A percentile compares a stretch with the other conserved stretches of the same genome.
Conservation (phyloP, 2,113 vertebrate species). For the Pionites leucogaster region DNA sequence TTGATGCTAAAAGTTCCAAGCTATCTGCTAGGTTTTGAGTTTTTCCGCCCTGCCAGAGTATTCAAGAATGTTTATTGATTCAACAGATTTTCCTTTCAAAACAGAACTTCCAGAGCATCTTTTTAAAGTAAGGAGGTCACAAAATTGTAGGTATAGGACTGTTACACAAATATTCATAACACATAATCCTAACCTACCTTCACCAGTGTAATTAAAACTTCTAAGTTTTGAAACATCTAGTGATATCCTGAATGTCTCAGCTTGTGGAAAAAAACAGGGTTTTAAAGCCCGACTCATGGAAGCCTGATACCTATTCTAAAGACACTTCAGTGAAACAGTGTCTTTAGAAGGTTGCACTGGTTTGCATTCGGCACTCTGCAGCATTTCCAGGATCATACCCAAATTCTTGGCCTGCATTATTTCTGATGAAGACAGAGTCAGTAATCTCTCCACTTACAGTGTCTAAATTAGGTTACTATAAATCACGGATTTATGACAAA, state of each 20-base stretch:
- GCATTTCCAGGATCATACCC: background rate
- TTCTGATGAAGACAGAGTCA: constrained; percentile 25
- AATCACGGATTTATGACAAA: constrained; percentile 45
- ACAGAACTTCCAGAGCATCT: background rate
- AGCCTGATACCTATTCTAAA: background rate
- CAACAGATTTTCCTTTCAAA: background rate
- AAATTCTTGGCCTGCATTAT: background rate
- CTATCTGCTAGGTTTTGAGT: background rate
- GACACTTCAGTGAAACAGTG: background rate
- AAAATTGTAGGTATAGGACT: background rate
- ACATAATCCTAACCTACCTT: background rate
- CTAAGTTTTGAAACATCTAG: background rate
- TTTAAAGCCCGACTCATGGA: background rate
- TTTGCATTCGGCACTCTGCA: background rate
- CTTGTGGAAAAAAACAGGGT: background rate
- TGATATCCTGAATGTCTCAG: background rate
- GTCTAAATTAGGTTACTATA: constrained; percentile 50
- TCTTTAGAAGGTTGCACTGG: background rate
- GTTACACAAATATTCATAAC: background rate
- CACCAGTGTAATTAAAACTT: background rate
- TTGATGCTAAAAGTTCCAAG: background rate
- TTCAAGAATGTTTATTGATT: background rate
- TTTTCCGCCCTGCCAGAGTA: background rate
- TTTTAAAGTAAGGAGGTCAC: background rate
- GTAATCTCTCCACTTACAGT: constrained; percentile 23